A percentile compares a stretch with the other conserved stretches of the same genome.
phyloP scores from a whole-genome alignment of 2,888 invertebrate genomes.

The Synergus umbraculus region DNA sequence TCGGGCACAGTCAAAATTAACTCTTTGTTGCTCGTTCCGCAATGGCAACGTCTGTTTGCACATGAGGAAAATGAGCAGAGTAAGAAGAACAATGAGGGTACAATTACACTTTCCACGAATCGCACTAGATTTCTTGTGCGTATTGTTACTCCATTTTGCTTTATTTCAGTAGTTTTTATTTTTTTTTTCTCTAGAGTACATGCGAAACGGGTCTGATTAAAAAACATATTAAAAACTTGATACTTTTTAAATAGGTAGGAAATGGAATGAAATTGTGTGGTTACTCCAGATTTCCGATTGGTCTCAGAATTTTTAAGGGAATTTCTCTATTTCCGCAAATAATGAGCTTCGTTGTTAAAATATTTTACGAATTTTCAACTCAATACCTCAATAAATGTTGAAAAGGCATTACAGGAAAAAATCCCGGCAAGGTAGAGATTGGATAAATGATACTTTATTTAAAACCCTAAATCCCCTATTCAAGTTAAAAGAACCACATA shows the following conservation, averaged over 20 bases:
- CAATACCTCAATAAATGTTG: too few species aligned
- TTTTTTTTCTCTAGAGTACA: background rate
- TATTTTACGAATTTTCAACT: too few species aligned
- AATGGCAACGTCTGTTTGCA: conserved; percentile 27
- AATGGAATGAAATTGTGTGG: background rate
- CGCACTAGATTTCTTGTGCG: background rate
- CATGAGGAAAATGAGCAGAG: conserved; percentile 37
- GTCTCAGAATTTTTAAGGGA: too few species aligned
- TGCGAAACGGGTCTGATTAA: background rate
- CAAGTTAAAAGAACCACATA: background rate
- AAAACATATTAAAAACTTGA: background rate
- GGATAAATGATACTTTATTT: background rate
- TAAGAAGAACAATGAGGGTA: conserved; percentile 30
- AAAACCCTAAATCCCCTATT: background rate
- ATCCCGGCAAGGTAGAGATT: too few species aligned
- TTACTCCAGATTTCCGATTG: background rate
- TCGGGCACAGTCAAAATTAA: conserved; percentile 38
- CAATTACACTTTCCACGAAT: conserved; percentile 36
- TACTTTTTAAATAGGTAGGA: background rate
- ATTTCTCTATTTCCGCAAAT: too few species aligned
- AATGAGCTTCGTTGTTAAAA: too few species aligned
- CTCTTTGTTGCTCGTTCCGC: conserved; percentile 22
- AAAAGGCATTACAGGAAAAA: too few species aligned
- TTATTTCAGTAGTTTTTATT: background rate
- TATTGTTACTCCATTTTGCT: background rate